These are phyloP conservation scores for Microtus pennsylvanicus DNA, from an alignment of 2,113 vertebrate species.

Conservation along the genomic window DNA sequence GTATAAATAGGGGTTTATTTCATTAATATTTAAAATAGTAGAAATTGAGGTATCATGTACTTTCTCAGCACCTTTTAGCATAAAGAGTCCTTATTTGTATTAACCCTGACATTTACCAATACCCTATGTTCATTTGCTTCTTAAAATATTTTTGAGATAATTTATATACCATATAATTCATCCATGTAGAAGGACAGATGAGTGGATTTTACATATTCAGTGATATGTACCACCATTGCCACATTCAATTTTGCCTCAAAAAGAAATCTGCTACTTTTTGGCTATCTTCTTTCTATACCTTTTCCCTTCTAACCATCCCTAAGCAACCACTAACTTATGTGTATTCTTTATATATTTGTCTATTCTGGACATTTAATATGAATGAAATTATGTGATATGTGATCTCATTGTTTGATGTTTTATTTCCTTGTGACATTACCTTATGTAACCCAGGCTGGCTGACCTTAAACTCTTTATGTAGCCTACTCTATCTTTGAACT, in stretches of 20 bases:
- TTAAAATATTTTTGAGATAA: conserved; percentile 42
- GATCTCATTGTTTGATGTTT: not conserved
- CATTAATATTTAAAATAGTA: conserved; percentile 46
- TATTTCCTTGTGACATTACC: not conserved
- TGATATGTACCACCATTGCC: not conserved
- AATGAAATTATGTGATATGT: not conserved
- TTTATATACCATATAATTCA: conserved; percentile 4
- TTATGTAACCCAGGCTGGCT: not conserved
- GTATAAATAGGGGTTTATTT: conserved; percentile 46
- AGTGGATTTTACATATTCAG: conserved; percentile 5
- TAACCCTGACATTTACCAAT: not conserved
- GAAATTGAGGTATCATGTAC: conserved; percentile 1
- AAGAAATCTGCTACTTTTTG: not conserved
- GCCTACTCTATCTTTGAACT: not conserved
- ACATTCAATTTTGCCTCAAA: not conserved
- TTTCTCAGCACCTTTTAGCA: conserved; percentile 10
- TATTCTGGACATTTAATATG: not conserved
- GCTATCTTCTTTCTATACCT: not conserved
- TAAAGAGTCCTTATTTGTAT: not conserved
- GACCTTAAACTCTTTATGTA: not conserved
- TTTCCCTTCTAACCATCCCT: not conserved
- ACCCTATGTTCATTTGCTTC: conserved; percentile 11
- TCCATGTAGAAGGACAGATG: not conserved
- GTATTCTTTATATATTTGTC: not conserved
- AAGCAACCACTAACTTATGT: not conserved